These are phyloP conservation scores for Argyra leucocephala DNA, from an alignment of 2,888 invertebrate species.

Conservation along the genomic window DNA sequence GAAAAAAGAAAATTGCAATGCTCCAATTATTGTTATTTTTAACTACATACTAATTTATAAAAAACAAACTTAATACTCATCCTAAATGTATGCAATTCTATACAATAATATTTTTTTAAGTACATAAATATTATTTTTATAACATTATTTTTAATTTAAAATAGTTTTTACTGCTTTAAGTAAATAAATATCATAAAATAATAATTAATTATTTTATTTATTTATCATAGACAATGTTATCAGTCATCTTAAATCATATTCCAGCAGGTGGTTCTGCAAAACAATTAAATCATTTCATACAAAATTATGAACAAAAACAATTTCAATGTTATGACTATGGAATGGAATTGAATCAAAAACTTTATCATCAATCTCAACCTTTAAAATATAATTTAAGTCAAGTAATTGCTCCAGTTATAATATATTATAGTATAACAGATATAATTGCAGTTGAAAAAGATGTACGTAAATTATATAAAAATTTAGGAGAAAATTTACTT, in stretches of 20 bases:
- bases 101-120: no score
- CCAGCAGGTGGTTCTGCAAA: slow-evolving; percentile 48
- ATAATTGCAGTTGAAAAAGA: slow-evolving; percentile 44
- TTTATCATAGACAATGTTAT: slow-evolving; percentile 50
- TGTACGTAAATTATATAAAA: slow-evolving; percentile 11
- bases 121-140: background rate
- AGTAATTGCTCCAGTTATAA: slow-evolving; percentile 41
- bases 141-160: background rate
- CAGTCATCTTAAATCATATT: slow-evolving; percentile 49
- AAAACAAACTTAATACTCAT: no score
- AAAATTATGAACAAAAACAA: slow-evolving; percentile 33
- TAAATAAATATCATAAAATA: no score
- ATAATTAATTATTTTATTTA: no score
- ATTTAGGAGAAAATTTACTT: slow-evolving; percentile 9
- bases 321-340: slow-evolving; percentile 46
- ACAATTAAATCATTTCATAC: slow-evolving; percentile 47
- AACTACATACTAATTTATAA: no score
- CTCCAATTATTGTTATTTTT: no score
- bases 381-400: slow-evolving; percentile 42
- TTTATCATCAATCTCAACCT: slow-evolving; percentile 43
- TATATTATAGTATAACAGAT: slow-evolving; percentile 46
- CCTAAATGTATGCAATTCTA: no score
- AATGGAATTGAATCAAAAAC: slow-evolving; percentile 32
- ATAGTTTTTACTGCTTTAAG: no score
- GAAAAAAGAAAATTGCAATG: no score